These are phyloP conservation scores for Anneissia japonica DNA, from an alignment of 35 echinoderm and acorn worm species.

Conservation along the genomic window DNA sequence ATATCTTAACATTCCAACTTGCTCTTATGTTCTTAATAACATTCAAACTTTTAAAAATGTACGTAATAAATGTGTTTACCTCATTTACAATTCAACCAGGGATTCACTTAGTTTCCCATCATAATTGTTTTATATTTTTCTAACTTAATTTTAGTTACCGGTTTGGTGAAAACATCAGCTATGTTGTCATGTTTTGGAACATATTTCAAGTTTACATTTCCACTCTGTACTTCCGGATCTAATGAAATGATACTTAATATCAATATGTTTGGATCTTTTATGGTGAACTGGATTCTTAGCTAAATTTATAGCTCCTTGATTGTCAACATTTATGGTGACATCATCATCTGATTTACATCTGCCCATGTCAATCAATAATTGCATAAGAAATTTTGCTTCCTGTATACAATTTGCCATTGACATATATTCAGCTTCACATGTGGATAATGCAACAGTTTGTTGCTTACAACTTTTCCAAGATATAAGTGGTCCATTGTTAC, in stretches of 20 bases:
- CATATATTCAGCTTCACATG: slow-evolving; percentile 9
- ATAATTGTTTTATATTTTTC: no score
- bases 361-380: slow-evolving; percentile 17
- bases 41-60: no score
- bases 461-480: slow-evolving; percentile 39
- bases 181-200: no score
- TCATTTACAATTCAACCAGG: no score
- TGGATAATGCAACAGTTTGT: slow-evolving; percentile 31
- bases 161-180: no score
- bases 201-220: no score
- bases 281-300: slow-evolving; percentile 46
- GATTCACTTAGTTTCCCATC: no score
- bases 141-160: no score
- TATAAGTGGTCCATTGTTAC: slow-evolving; percentile 26
- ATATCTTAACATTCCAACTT: no score
- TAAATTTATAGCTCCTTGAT: slow-evolving; percentile 35
- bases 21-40: no score
- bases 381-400: slow-evolving; percentile 28
- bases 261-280: slow-evolving; percentile 55
- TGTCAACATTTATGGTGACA: slow-evolving; percentile 28
- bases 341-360: background rate
- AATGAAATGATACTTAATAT: slow-evolving; percentile 59
- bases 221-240: background rate
- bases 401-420: slow-evolving; percentile 22
- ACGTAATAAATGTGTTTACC: no score